Evolutionary conservation across 1,140 invertebrate genomes (phyloP), one percentile per base, ranked within the genome.

Genomic region (Trichonephila clavipes): DNA sequence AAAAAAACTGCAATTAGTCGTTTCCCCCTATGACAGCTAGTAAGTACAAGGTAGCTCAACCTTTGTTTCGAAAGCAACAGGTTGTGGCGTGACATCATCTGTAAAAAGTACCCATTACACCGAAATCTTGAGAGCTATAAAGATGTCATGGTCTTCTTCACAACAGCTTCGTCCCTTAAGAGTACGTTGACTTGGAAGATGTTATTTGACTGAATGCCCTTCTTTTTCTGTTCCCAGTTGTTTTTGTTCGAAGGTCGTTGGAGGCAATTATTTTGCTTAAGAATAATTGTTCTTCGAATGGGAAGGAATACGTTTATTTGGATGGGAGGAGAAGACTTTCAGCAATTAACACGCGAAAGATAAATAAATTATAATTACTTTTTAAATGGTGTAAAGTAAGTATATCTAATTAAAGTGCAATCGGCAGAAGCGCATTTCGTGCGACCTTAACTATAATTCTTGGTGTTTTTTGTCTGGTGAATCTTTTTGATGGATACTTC

Each of bases 21-120:
- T 81, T 72, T 19, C 21, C 14, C 12, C 34, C 44, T n/a, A 10
- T 64, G 62, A 44, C 34, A 62, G 58, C 58, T 87, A 21, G 34
- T 59, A 40, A 34, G 85, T 58, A 40, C 59, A 87, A 87, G 85
- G 87, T 16, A 88, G 62, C 82, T 82, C 69, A 89, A 18, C n/a
- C 44, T 5, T 16, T 51, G 51, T 92, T 92, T 92, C 90, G 90
- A 92, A 92, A 92, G 40, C 89, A 92, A 92, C 90, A 61, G 62
- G 90, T 92, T 85, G 59, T 51, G 34, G 21, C 19, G 58, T 92
- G 90, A 92, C 90, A 92, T 92, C 90, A 92, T 69, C 90, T 18
- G 77, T 1, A 92, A 92, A 92, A 85, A 64, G 89, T 90, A 24
- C 62, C 82, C 44, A 83, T 88, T 88, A 69, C 34, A 21, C 34